Conservation (phyloP, 2,888 invertebrate genomes). For the Nemurella pictetii region DNA sequence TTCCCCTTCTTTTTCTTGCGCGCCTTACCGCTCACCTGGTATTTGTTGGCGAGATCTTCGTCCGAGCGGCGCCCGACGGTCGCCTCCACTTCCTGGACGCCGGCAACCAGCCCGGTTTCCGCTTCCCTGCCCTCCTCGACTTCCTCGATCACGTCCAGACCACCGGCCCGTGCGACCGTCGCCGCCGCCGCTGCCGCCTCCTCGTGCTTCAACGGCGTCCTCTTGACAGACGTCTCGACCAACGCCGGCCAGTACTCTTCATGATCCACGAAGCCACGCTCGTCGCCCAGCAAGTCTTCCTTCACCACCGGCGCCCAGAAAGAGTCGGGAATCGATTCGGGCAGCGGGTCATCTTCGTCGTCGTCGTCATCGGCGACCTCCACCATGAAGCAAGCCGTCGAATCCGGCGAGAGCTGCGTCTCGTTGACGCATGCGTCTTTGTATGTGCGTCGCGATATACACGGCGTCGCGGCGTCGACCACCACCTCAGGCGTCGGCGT, state of each 20-base stretch:
- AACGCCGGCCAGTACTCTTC: neutral
- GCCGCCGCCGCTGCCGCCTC: neutral
- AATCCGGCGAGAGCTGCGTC: neutral
- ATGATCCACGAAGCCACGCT: no score
- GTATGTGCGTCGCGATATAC: neutral
- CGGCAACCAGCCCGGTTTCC: neutral
- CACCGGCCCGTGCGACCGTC: neutral
- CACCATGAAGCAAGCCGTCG: neutral
- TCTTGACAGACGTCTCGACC: neutral
- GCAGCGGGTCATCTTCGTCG: neutral
- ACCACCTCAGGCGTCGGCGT: neutral
- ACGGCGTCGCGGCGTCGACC: neutral
- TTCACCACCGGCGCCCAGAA: neutral
- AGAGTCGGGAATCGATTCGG: neutral
- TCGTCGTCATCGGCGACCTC: neutral
- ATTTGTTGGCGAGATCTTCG: neutral
- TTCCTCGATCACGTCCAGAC: neutral
- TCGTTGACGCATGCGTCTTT: neutral
- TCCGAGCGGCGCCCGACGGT: neutral
- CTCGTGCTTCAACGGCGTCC: neutral
- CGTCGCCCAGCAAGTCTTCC: neutral
- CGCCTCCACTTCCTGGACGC: neutral
- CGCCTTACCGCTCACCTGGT: slow-evolving; percentile 11
- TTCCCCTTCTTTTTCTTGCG: slow-evolving; percentile 19
- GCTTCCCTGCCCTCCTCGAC: neutral